Percentiles rank a stretch among this genome's conserved stretches.
Evolutionary conservation across 2,113 vertebrate species (phyloP).

Genomic region (Dicrurus megarhynchus): DNA sequence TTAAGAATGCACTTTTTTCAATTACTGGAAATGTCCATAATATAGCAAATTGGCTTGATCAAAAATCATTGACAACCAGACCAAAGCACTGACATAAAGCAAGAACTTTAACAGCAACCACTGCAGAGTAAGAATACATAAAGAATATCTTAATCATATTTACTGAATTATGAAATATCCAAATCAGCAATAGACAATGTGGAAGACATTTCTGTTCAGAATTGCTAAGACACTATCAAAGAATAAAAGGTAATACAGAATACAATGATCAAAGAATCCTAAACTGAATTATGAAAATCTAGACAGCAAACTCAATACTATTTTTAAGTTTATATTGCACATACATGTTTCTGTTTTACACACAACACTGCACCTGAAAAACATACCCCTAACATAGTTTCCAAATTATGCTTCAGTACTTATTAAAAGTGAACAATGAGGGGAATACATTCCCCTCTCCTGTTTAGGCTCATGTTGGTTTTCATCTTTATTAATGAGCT

Average conservation of each 20-base stretch:
- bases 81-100: neutral
- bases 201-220: neutral
- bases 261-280: neutral
- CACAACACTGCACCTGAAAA: neutral
- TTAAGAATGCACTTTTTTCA: neutral
- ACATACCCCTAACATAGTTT: neutral
- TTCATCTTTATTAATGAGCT: neutral
- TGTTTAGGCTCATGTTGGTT: neutral
- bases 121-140: neutral
- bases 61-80: neutral
- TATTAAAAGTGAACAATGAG: neutral
- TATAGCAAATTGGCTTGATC: neutral
- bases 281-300: neutral
- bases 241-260: neutral
- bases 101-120: neutral
- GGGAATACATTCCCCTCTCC: neutral
- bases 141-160: neutral
- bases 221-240: neutral
- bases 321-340: neutral
- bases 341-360: neutral
- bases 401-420: neutral
- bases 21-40: neutral
- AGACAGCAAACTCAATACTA: neutral
- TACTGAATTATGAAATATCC: neutral
- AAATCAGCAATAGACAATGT: neutral